Evolutionary conservation across 2,888 invertebrate species (phyloP).

Genomic region (Nemapogon koenigi): DNA sequence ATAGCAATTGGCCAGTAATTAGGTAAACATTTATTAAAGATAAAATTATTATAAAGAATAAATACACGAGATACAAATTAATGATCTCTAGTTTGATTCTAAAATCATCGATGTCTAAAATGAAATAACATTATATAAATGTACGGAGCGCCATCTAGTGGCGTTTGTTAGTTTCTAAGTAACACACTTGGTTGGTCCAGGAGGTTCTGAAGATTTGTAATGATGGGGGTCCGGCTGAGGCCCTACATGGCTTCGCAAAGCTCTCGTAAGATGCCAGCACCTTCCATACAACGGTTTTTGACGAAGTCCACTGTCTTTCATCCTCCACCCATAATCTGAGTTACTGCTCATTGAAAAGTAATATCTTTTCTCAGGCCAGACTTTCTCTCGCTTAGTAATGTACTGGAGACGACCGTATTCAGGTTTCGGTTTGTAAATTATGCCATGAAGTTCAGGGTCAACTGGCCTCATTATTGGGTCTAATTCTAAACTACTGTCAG

Average conservation of each 20-base stretch:
- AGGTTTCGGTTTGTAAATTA: slow-evolving; percentile 28
- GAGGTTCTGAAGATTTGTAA: slow-evolving; percentile 24
- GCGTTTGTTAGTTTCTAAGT: too few species aligned
- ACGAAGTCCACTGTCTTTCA: slow-evolving; percentile 24
- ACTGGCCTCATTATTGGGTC: slow-evolving; percentile 35
- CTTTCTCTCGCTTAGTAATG: slow-evolving; percentile 22
- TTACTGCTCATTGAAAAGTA: slow-evolving; percentile 29
- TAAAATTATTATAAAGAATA: too few species aligned
- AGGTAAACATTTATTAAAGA: too few species aligned
- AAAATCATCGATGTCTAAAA: too few species aligned
- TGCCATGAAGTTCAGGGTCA: slow-evolving; percentile 21
- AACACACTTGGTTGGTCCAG: slow-evolving; percentile 21
- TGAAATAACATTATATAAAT: too few species aligned
- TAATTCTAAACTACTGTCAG: slow-evolving; percentile 22
- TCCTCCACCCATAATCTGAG: slow-evolving; percentile 33
- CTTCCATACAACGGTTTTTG: slow-evolving; percentile 23
- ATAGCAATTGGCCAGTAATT: too few species aligned
- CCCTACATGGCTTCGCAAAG: slow-evolving; percentile 26
- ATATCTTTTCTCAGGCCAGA: slow-evolving; percentile 28
- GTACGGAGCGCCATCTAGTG: too few species aligned
- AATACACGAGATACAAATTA: too few species aligned
- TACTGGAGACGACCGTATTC: slow-evolving; percentile 27
- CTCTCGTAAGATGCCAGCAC: slow-evolving; percentile 27
- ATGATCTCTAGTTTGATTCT: too few species aligned
- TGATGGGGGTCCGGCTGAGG: slow-evolving; percentile 30